Percentiles rank a stretch among this genome's conserved stretches.
Evolutionary conservation across 2,113 vertebrate species (phyloP).

Genomic region (Megaceryle maxima): DNA sequence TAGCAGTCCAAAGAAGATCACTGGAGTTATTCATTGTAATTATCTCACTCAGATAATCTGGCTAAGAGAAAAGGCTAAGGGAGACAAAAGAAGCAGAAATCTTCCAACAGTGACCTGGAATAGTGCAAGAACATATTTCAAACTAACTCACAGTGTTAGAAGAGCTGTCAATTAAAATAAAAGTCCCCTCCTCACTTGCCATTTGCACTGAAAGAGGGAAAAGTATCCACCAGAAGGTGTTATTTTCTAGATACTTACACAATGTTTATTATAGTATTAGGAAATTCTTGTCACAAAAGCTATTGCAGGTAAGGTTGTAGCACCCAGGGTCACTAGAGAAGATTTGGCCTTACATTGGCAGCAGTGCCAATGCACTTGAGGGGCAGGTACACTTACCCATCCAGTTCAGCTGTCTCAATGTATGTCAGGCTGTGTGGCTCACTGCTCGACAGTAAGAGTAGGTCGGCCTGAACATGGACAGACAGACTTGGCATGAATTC

Average conservation of each 20-base stretch:
- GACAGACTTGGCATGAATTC: not conserved
- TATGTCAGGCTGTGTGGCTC: conserved; percentile 90
- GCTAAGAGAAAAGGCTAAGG: not conserved
- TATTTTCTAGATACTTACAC: not conserved
- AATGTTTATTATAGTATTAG: not conserved
- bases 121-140: not conserved
- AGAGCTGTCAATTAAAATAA: not conserved
- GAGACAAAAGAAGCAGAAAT: not conserved
- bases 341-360: not conserved
- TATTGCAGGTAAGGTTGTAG: not conserved
- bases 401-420: conserved; percentile 92
- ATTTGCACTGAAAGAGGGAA: not conserved
- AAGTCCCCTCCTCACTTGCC: not conserved
- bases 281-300: not conserved
- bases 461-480: conserved; percentile 82
- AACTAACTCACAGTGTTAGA: not conserved
- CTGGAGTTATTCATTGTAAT: not conserved
- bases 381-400: conserved; percentile 81
- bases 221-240: not conserved
- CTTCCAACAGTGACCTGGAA: not conserved
- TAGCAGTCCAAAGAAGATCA: not conserved
- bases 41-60: not conserved
- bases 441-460: conserved; percentile 92
- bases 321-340: not conserved
- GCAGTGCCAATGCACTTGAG: not conserved